Evolutionary conservation across 2,113 vertebrate species (phyloP), one percentile per base, ranked within the genome.

Genomic region (Triplophysa dalaica): DNA sequence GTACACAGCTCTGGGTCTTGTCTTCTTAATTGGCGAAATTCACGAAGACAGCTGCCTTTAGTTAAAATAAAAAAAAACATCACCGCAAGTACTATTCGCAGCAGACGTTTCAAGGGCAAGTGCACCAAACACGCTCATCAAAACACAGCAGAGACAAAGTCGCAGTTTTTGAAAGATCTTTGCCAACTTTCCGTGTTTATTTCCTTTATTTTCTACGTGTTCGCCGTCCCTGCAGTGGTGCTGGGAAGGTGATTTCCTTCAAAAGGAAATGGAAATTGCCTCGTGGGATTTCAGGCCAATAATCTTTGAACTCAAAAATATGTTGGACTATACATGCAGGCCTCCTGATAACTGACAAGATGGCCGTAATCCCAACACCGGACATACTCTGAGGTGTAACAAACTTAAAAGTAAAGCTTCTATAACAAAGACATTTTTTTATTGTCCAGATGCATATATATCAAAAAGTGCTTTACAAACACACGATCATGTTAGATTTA

Each of bases 181-280:
- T 88, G 87, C 85, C 81, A 86, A 86, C 78, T 86, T 89, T 87
- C 84, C 86, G 72, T 87, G 85, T 88, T 89, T 87, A 86, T 87
- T 89, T 90, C 88, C 87, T 87, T 85, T 38, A 38, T 38, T 38
- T 38, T 83, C 81, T 81, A 87, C 84, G 87, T 88, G 86, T 86
- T 87, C 78, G n/a, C 1, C 50, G 85, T 87, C 87, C 87, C 87
- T 81, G 84, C 85, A 83, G 84, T 81, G 80, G 84, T 8, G 77
- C 84, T 82, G 80, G 86, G 86, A 90, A 91, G 87, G 86, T 88
- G 86, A 90, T 87, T 91, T 91, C 89, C 89, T 87, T 84, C 66
- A 54, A 77, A 85, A 90, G 89, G 89, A 91, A 91, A 87, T 87
- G 85, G 87, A 89, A 90, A 89, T 89, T 84, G 82, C 83, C 87